Conservation (phyloP, 2,113 vertebrate species). For the Chaetura pelagica region DNA sequence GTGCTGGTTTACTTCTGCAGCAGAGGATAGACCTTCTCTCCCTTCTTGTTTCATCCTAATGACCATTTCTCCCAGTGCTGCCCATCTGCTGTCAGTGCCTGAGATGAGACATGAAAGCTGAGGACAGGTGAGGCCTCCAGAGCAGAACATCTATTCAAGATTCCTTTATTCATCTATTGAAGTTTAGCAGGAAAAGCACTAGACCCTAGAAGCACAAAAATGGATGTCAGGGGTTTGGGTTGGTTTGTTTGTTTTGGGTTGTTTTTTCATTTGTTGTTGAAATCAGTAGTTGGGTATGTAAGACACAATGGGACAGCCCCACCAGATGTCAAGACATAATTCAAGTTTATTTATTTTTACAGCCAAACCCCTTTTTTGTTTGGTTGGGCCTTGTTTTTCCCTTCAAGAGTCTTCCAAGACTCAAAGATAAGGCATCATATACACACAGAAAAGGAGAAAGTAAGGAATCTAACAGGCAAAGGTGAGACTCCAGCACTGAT, state of each 20-base stretch:
- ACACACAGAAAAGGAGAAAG: background rate
- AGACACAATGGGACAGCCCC: background rate
- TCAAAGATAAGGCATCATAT: background rate
- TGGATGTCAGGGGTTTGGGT: accelerated
- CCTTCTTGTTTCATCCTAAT: background rate
- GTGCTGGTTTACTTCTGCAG: background rate
- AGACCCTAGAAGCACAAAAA: background rate
- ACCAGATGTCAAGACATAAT: background rate
- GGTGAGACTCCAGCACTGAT: background rate
- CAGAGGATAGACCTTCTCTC: background rate
- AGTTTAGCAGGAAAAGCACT: background rate
- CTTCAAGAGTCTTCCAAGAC: background rate
- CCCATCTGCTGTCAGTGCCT: background rate
- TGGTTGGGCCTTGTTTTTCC: accelerated
- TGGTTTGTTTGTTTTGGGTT: background rate
- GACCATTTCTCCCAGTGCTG: background rate
- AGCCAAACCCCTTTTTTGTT: background rate
- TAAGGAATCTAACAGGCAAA: background rate
- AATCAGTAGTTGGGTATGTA: background rate
- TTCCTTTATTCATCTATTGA: background rate
- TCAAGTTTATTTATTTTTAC: background rate
- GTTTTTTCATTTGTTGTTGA: background rate
- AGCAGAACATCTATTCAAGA: background rate
- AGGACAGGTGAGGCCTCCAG: background rate
- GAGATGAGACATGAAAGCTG: background rate